Evolutionary conservation across 2,797 vertebrate species (phyloP).

Genomic region (Halcyon smyrnensis): DNA sequence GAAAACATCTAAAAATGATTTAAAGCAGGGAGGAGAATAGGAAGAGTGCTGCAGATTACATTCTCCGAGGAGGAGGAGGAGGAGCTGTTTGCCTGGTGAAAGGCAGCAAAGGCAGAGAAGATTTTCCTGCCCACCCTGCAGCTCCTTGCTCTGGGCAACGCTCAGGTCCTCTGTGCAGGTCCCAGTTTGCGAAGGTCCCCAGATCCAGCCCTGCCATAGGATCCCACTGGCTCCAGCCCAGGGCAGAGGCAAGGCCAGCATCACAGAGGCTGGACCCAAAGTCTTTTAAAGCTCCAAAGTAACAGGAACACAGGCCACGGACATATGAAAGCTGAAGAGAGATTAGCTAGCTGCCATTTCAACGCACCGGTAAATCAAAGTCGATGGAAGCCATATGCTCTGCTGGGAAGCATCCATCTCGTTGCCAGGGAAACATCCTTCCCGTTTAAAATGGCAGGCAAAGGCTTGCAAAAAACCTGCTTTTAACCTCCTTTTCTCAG

Average conservation of each 20-base stretch:
- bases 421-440: constrained; percentile 69
- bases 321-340: neutral
- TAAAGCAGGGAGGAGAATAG: constrained; percentile 21
- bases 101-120: neutral
- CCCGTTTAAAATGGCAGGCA: constrained; percentile 63
- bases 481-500: constrained; percentile 48
- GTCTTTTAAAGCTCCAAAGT: neutral
- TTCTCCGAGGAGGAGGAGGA: neutral
- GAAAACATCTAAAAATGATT: constrained; percentile 65
- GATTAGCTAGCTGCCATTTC: constrained; percentile 64
- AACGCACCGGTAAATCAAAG: constrained; percentile 48
- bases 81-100: neutral
- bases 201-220: neutral
- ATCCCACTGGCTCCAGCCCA: neutral
- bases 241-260: neutral
- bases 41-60: neutral
- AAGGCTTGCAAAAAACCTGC: constrained; percentile 41
- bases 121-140: neutral
- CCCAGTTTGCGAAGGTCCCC: neutral
- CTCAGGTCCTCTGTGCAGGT: neutral
- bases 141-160: neutral
- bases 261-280: accelerated
- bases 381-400: constrained; percentile 58
- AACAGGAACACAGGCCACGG: neutral
- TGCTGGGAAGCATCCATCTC: constrained; percentile 70